Percentiles rank a stretch among this genome's conserved stretches.
phyloP scores from a whole-genome alignment of 30 jellyfish, hydroid and myxozoan species.

The Nemopilema nomurai region DNA sequence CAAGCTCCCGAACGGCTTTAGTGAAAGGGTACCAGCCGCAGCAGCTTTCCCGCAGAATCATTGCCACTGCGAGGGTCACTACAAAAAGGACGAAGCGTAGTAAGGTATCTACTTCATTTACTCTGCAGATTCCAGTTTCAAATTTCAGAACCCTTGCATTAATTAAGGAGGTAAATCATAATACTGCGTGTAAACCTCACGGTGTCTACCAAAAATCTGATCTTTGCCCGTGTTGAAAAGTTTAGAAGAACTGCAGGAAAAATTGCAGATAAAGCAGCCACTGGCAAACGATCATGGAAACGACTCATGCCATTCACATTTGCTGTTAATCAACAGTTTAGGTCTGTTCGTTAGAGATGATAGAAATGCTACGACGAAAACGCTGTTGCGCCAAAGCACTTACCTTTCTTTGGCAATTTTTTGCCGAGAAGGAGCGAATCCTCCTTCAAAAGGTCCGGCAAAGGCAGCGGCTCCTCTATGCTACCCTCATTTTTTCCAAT shows the following conservation, averaged over 20 bases:
- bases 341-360: no score
- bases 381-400: not conserved
- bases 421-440: constrained; percentile 41
- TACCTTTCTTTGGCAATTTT: constrained; percentile 32
- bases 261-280: no score
- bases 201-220: no score
- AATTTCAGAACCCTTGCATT: no score
- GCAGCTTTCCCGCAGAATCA: constrained; percentile 31
- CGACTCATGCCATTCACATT: no score
- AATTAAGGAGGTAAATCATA: no score
- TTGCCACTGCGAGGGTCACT: constrained; percentile 56
- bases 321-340: no score
- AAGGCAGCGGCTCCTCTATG: constrained; percentile 35
- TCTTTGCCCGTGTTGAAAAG: no score
- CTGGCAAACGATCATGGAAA: no score
- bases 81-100: not conserved
- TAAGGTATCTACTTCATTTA: not conserved
- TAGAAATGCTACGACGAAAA: not conserved
- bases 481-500: not conserved
- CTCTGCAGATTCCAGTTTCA: no score
- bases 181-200: no score
- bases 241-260: no score
- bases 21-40: constrained; percentile 11
- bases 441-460: constrained; percentile 23
- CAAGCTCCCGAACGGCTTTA: constrained; percentile 38